Evolutionary conservation across 2,888 invertebrate genomes (phyloP), one percentile per base, ranked within the genome.

Genomic region (Lingula anatina): DNA sequence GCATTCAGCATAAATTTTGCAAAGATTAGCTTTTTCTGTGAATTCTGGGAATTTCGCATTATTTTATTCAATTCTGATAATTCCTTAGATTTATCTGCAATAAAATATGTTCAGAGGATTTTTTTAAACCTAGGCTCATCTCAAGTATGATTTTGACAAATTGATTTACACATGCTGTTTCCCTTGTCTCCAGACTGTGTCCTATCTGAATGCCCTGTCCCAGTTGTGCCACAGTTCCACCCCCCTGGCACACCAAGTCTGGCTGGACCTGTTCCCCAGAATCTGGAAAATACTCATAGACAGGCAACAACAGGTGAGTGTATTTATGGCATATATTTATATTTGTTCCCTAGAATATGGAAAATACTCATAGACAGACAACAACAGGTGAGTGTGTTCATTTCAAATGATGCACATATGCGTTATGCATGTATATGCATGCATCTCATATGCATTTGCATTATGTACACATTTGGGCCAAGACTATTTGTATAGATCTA

Each of bases 161-260:
- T 36, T 24, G 2, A 21, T 2, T 41, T 44, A 1, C 23, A 2
- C 18, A 18, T 35, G 24, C 21, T 5, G 12, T 40, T 46, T 12
- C 24, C 24, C 4, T 39, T 37, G 2, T 41, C 57, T 63, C 31
- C 60, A 87, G 64, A 89, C 90, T 0, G 85, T 87, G 59, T 87
- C 88, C 70, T 85, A 94, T 61, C 80, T 95, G 41, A 80, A 83
- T 21, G 89, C 94, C 0, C 83, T 90, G 0, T 85, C 90, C 0
- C 94, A 96, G 73, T 81, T 97, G 15, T 91, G 93, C 68, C 94
- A 96, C 78, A 88, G 90, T 85, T 93, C 93, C 72, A 90, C 91
- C 0, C 79, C 83, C 42, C 80, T 96, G n/a, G 90, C 95, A 0
- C 92, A 96, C 72, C 84, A 85, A 64, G 84, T 90, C 42, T 96